Percentiles rank a stretch among this genome's conserved stretches.
These are phyloP conservation scores for Pomatorhinus ruficollis DNA, from an alignment of 2,113 vertebrate species.

Conservation along the genomic window DNA sequence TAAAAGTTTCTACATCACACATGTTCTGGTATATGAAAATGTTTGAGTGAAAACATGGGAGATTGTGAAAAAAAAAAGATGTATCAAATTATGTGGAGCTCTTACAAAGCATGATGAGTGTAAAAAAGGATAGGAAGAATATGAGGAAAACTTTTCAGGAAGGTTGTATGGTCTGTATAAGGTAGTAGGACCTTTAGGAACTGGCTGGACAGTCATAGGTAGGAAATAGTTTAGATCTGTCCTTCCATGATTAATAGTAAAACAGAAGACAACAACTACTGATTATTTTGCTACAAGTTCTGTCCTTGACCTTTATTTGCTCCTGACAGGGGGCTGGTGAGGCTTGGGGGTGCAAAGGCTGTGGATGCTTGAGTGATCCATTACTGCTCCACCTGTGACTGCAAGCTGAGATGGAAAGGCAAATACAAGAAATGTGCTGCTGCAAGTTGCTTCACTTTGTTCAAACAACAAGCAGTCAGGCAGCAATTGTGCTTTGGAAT, in stretches of 20 bases:
- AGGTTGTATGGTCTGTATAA: background rate
- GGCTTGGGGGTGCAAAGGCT: background rate
- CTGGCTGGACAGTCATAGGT: background rate
- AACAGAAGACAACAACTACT: background rate
- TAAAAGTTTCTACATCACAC: slow-evolving; percentile 21
- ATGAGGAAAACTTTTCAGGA: background rate
- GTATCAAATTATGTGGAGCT: background rate
- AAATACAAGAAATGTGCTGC: background rate
- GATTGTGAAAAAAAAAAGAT: background rate
- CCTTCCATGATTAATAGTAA: background rate
- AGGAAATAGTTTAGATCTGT: background rate
- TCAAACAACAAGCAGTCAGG: background rate
- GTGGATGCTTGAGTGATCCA: rapidly evolving
- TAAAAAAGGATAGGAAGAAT: background rate
- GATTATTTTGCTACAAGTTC: background rate
- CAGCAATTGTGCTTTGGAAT: background rate
- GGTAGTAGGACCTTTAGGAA: background rate
- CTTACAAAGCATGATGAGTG: background rate
- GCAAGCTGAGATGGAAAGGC: background rate
- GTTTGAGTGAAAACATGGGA: background rate
- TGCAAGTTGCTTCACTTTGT: background rate
- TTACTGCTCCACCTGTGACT: background rate
- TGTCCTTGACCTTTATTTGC: background rate
- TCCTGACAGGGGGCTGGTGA: background rate
- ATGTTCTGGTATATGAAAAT: background rate